Base-by-base conservation (phyloP, 2,113 vertebrate species). In the Oplegnathus fasciatus region DNA sequence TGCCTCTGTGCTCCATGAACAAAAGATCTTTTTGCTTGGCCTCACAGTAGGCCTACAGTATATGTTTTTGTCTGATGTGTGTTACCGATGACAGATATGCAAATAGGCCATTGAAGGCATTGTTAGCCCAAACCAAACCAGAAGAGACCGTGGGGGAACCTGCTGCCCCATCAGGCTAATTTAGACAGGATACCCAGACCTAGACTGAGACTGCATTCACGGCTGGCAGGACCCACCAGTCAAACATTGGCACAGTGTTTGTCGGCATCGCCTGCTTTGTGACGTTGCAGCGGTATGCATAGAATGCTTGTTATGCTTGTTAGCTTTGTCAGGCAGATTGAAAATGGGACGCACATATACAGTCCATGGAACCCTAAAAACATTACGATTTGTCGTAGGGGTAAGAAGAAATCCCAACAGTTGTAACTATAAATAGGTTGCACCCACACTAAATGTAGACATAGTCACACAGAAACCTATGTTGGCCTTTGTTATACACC, bases 281-380 rank as follows among this genome's bases (percentile, higher is more conserved):
- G 91, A 91, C 83, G 65, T 92, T 30, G 86, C 67, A 42, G 58
- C 40, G 80, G 89, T 85, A 94, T 90, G 92, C 88, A 50, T 42
- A 89, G 87, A 89, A 93, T 92, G 80, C 68, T 26, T 80, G 81
- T 84, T 61, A 84, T 86, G 77, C 86, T 42, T 73, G 76, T 81
- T 86, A 83, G 89, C 90, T 87, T 88, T 92, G 87, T 91, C 74
- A 42, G 70, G 69, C 32, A 58, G 79, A 84, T 78, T 76, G 66
- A 75, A 86, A 91, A 86, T 65, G 71, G 79, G 37, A 74, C 28
- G 28, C 50, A 55, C 18, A 68, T 61, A 65, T 71, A 78, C 68
- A 82, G 40, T 77, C 60, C 42, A 15, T 10, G 68, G 26, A 66
- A 50, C 70, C 62, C 48, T 68, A 34, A 75, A 75, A 77, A 76